phyloP scores from a whole-genome alignment of 2,888 invertebrate species.

The Meghimatium bilineatum region DNA sequence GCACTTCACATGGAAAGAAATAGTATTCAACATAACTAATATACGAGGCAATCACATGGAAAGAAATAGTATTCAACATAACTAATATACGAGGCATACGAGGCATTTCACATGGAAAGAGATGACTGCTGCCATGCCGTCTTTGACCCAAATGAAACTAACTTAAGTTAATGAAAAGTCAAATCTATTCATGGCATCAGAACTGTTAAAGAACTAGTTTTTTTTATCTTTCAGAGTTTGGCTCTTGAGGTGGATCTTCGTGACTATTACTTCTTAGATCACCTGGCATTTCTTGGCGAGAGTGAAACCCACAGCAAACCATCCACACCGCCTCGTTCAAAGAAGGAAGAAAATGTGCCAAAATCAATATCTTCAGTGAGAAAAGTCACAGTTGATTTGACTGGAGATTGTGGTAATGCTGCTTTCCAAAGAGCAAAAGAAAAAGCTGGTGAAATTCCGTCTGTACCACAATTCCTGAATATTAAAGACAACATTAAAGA shows the following conservation, averaged over 20 bases:
- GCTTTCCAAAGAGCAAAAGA: constrained; percentile 20
- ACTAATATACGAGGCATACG: too few relatives aligned
- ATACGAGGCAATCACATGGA: too few relatives aligned
- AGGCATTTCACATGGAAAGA: too few relatives aligned
- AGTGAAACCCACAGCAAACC: neutral
- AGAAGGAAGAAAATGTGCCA: neutral
- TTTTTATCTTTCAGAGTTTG: constrained; percentile 64
- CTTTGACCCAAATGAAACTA: too few relatives aligned
- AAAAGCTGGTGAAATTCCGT: neutral
- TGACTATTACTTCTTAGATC: constrained; percentile 49
- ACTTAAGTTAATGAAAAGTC: too few relatives aligned
- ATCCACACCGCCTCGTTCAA: neutral
- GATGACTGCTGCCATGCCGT: too few relatives aligned
- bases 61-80: too few relatives aligned
- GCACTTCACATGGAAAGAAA: too few relatives aligned
- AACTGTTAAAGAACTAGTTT: neutral
- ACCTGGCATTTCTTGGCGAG: constrained; percentile 31
- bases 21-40: too few relatives aligned
- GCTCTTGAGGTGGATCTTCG: constrained; percentile 67
- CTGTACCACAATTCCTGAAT: constrained; percentile 15
- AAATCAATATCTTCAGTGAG: neutral
- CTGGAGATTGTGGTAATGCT: neutral
- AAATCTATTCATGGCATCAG: neutral
- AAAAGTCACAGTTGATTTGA: neutral
- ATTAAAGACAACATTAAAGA: constrained; percentile 28